Evolutionary conservation across 2,797 vertebrate species (phyloP), one percentile per base, ranked within the genome.

Genomic region (Pelodytes ibericus): DNA sequence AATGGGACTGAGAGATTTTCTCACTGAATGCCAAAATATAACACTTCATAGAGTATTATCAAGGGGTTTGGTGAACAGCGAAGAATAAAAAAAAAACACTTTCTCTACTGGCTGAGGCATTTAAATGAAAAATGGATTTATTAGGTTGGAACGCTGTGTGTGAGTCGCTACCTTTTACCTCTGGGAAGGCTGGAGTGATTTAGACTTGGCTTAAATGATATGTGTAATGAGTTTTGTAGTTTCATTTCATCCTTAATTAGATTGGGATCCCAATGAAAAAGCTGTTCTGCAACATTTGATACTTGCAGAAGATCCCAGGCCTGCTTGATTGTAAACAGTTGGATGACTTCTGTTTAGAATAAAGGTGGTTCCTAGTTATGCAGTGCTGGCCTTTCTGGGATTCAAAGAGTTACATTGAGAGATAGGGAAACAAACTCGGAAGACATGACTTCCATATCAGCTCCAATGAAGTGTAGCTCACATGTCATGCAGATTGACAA

Each of bases 61-160:
- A 30, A 41, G 60, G 31, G 76, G 65, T 30, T 57, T 56, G 63
- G 41, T 68, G 36, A 73, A 65, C 63, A 60, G 62, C 30, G 22
- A 26, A 61, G 57, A 68, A 66, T 59, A 72, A 36, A 72, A 41
- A 18, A 72, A 36, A 72, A 41, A 18, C 44, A 24, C 41, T 41
- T 63, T 67, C 58, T 41, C 72, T 58, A 72, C 61, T 56, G 79
- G 22, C 51, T 82, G 83, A 83, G 4, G 0, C 41, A 82, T 72
- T 80, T 76, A 87, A 87, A 84, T 84, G 84, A 80, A 81, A 82
- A 86, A 86, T 82, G 16, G 75, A 67, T 84, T 83, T 85, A 75
- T 87, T 82, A 76, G 58, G 3, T 68, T 72, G 62, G 68, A 78
- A 72, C 61, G 65, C 39, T 61, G 36, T 51, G 22, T 80, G 16